Evolutionary conservation across 2,888 invertebrate genomes (phyloP).

Genomic region (Megamerina dolium): DNA sequence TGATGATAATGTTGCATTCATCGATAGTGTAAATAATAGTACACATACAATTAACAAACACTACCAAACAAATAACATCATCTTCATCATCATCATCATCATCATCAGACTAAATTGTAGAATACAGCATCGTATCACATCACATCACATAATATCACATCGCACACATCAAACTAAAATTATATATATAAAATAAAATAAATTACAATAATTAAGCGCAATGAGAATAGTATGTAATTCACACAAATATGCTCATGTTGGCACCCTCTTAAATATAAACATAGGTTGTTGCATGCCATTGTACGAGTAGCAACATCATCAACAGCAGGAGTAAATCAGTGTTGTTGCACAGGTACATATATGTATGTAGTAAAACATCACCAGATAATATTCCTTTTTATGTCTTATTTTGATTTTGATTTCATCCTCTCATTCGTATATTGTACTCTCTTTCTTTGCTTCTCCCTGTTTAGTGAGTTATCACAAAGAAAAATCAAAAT

Average conservation of each 20-base stretch:
- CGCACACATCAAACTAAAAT: neutral
- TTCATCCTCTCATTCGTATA: too few relatives aligned
- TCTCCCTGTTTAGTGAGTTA: too few relatives aligned
- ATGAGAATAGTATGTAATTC: slow-evolving; percentile 38
- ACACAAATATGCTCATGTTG: slow-evolving; percentile 37
- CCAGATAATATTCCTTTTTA: too few relatives aligned
- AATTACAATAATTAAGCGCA: slow-evolving; percentile 49
- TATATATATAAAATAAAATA: slow-evolving; percentile 41
- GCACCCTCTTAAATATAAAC: slow-evolving; percentile 46
- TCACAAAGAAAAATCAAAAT: slow-evolving; percentile 8
- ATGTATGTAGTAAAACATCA: slow-evolving; percentile 11
- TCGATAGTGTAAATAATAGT: neutral
- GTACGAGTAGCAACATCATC: slow-evolving; percentile 14
- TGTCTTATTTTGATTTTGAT: too few relatives aligned
- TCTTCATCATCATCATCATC: too few relatives aligned
- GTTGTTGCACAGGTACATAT: slow-evolving; percentile 6
- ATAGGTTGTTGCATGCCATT: slow-evolving; percentile 31
- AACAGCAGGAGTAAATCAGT: slow-evolving; percentile 9
- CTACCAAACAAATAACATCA: slow-evolving; percentile 3
- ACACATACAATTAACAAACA: neutral
- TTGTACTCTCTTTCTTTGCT: too few relatives aligned
- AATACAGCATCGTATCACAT: too few relatives aligned
- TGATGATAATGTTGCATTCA: too few relatives aligned
- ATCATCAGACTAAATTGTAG: too few relatives aligned
- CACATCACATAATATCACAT: too few relatives aligned